These are phyloP conservation scores for Petrocephalus schoutedeni DNA, from an alignment of 2,797 vertebrate genomes.

Conservation along the genomic window DNA sequence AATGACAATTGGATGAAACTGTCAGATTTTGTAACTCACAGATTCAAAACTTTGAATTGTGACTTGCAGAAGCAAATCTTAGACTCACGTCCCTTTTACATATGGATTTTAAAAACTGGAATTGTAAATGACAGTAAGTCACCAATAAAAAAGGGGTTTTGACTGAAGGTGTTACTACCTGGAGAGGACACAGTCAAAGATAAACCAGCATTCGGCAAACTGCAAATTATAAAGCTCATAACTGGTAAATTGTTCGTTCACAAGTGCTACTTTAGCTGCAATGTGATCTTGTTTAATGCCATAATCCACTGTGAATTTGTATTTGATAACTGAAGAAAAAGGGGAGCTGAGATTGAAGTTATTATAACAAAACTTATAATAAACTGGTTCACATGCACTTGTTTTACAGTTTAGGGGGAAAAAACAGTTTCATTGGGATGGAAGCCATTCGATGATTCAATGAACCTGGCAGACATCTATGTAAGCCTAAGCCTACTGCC, in stretches of 20 bases:
- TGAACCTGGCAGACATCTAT: neutral
- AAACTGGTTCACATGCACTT: neutral
- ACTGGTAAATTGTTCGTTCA: neutral
- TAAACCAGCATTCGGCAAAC: neutral
- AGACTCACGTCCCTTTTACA: neutral
- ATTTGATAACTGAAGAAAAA: neutral
- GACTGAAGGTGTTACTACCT: neutral
- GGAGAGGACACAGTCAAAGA: neutral
- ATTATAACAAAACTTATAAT: neutral
- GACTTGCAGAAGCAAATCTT: neutral
- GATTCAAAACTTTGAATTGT: neutral
- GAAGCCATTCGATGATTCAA: conserved; percentile 1
- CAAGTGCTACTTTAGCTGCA: neutral
- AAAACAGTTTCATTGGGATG: neutral
- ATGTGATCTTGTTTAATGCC: neutral
- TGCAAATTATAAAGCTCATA: neutral
- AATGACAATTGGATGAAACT: neutral
- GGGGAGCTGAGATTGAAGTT: neutral
- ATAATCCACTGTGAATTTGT: neutral
- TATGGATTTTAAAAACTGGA: neutral
- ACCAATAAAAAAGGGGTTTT: neutral
- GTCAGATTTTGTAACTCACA: neutral
- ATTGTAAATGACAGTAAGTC: neutral
- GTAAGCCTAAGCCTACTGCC: neutral
- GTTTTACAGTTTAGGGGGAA: neutral